Evolutionary conservation across 2,888 invertebrate species (phyloP).

Genomic region (Folsomia manolachei): DNA sequence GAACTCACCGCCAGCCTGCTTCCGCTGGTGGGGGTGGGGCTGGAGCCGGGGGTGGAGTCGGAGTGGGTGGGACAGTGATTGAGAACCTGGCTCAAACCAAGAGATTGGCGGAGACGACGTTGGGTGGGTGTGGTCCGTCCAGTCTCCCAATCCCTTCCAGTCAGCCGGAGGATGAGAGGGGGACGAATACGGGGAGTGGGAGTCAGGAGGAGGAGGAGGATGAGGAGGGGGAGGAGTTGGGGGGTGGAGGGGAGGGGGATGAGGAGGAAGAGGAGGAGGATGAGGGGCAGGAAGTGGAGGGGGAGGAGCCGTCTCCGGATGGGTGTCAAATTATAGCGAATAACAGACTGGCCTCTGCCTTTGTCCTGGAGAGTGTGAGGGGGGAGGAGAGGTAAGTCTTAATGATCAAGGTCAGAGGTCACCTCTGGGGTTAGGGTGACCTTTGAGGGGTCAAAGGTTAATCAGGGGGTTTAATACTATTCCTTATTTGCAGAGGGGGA

Average conservation of each 20-base stretch:
- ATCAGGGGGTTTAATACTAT: background rate
- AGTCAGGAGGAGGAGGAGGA: conserved; percentile 66
- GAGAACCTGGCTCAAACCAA: conserved; percentile 73
- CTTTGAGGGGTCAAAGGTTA: background rate
- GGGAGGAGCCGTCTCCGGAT: conserved; percentile 56
- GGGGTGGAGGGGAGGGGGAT: conserved; percentile 64
- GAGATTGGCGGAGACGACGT: conserved; percentile 71
- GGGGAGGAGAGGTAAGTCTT: conserved; percentile 58
- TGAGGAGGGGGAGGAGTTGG: conserved; percentile 46
- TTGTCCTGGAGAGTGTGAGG: conserved; percentile 82
- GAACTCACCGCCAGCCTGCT: conserved; percentile 68
- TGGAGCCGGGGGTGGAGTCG: background rate
- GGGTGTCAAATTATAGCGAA: conserved; percentile 84
- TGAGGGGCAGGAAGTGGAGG: conserved; percentile 54
- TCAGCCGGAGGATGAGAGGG: conserved; percentile 63
- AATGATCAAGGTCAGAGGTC: no score
- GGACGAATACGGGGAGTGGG: conserved; percentile 85
- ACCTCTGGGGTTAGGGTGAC: no score
- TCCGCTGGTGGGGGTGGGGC: background rate
- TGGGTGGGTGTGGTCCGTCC: conserved; percentile 55
- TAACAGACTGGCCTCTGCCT: conserved; percentile 79
- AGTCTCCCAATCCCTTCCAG: conserved; percentile 37
- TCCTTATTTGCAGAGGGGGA: conserved; percentile 13
- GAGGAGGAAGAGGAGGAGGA: conserved; percentile 59
- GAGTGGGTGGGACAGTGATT: conserved; percentile 66